Conservation (phyloP, 2,113 vertebrate species). For the Panthera leo region DNA sequence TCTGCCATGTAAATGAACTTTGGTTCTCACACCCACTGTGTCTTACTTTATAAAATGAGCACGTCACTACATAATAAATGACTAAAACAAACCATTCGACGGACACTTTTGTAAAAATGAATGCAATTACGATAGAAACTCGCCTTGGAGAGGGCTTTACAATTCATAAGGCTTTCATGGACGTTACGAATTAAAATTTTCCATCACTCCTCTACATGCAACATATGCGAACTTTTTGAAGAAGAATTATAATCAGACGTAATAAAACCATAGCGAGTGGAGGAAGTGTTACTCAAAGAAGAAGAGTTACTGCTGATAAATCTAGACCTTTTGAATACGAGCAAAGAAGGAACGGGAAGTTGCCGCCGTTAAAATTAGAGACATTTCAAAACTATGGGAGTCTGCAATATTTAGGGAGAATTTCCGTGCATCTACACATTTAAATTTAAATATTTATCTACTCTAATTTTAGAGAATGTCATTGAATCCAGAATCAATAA, state of each 20-base stretch:
- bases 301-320: background rate
- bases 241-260: background rate
- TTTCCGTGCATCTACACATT: background rate
- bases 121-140: background rate
- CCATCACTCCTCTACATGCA: background rate
- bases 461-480: background rate
- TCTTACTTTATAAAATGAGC: background rate
- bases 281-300: background rate
- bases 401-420: background rate
- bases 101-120: background rate
- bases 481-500: background rate
- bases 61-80: background rate
- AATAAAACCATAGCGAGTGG: background rate
- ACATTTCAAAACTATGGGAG: background rate
- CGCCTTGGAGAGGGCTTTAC: background rate
- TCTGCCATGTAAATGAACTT: background rate
- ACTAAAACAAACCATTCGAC: background rate
- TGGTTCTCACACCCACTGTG: background rate
- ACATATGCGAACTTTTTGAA: background rate
- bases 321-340: too few species aligned
- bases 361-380: background rate
- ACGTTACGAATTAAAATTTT: background rate
- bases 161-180: background rate
- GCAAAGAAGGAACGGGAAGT: background rate
- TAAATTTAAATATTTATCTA: background rate